Conservation (phyloP, 2,888 invertebrate species). For the Ceriagrion tenellum region DNA sequence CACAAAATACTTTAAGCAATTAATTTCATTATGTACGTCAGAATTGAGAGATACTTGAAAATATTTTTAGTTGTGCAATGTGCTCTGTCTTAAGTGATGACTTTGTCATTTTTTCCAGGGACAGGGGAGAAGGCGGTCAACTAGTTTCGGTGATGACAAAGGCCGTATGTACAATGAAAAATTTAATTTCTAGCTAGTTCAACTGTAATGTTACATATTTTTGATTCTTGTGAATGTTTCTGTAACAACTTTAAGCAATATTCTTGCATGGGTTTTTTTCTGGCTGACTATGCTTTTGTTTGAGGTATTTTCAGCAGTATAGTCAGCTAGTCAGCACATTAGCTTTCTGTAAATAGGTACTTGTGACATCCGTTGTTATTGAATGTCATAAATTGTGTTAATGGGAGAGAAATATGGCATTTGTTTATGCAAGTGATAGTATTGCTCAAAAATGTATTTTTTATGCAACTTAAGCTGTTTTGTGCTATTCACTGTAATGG, state of each 20-base stretch:
- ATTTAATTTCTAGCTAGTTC: slow-evolving; percentile 55
- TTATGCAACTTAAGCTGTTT: not conserved
- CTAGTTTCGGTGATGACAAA: slow-evolving; percentile 70
- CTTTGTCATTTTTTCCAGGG: slow-evolving; percentile 72
- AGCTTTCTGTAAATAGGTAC: not conserved
- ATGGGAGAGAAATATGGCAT: not conserved
- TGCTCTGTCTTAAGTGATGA: not conserved
- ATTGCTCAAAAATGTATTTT: not conserved
- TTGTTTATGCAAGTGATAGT: not conserved
- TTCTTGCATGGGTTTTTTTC: slow-evolving; percentile 44
- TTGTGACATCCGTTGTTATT: not conserved
- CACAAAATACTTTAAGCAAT: no score
- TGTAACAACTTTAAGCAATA: slow-evolving; percentile 43
- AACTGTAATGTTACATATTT: slow-evolving; percentile 22
- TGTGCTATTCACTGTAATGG: not conserved
- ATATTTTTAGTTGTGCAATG: no score
- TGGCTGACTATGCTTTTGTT: slow-evolving; percentile 26
- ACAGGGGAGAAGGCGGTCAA: slow-evolving; percentile 73
- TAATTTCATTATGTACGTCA: no score
- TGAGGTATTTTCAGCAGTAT: not conserved
- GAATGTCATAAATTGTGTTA: not conserved
- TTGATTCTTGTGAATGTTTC: slow-evolving; percentile 20
- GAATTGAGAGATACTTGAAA: no score
- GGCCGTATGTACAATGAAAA: slow-evolving; percentile 69
- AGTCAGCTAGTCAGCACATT: slow-evolving; percentile 20